Percentiles rank a stretch among this genome's conserved stretches.
Conservation (phyloP, 2,797 vertebrate genomes). For the Triplophysa yarkandensis region DNA sequence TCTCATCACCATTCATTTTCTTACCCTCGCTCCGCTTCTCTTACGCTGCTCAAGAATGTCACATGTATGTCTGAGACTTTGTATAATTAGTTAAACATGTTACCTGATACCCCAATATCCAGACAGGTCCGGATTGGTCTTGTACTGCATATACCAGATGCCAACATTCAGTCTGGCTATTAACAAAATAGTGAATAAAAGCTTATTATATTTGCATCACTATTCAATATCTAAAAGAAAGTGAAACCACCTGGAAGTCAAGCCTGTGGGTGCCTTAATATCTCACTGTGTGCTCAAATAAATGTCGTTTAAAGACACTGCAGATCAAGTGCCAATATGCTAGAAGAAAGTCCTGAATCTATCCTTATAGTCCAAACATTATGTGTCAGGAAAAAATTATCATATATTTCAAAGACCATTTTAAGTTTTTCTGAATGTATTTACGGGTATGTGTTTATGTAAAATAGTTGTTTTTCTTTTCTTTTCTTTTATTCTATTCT, state of each 20-base stretch:
- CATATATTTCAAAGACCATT: no score
- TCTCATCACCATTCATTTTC: constrained; percentile 32
- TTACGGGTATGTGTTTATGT: no score
- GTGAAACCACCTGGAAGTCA: background rate
- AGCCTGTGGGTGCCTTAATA: background rate
- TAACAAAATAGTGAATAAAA: background rate
- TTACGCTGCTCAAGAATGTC: constrained; percentile 10
- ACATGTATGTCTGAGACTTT: constrained; percentile 3
- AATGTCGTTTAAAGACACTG: no score
- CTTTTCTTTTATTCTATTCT: no score
- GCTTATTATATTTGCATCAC: background rate
- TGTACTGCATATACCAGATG: no score
- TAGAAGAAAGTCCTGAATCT: no score
- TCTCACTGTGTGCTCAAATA: background rate
- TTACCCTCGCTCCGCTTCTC: background rate
- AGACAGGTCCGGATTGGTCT: no score
- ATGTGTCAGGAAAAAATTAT: no score
- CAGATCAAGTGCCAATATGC: no score
- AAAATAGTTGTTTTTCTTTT: no score
- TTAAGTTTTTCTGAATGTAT: no score
- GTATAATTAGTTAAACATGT: constrained; percentile 13
- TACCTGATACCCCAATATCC: background rate
- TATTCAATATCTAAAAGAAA: background rate
- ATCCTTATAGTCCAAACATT: no score
- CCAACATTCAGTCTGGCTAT: background rate